These are phyloP conservation scores for Eutolmus rufibarbis DNA, from an alignment of 2,888 invertebrate species.

Conservation along the genomic window DNA sequence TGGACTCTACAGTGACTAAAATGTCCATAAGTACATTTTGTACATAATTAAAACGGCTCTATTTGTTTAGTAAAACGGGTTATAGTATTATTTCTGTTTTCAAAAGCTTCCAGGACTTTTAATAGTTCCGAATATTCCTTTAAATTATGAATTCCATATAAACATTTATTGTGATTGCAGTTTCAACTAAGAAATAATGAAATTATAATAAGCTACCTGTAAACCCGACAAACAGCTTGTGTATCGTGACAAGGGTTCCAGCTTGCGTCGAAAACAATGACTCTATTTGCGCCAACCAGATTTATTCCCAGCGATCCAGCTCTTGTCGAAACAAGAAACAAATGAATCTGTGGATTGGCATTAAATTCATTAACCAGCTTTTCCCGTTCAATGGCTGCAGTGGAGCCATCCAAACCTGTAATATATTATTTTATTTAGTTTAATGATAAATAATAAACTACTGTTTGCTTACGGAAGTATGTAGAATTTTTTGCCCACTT, in stretches of 20 bases:
- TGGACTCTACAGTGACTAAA: no score
- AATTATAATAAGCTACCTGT: conserved; percentile 62
- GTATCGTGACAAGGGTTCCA: conserved; percentile 99
- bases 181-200: no score
- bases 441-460: background rate
- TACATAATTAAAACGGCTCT: no score
- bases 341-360: conserved; percentile 80
- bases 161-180: no score
- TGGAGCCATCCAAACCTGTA: conserved; percentile 91
- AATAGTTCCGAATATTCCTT: no score
- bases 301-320: conserved; percentile 98
- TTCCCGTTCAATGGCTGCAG: conserved; percentile 92
- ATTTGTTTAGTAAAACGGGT: no score
- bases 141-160: no score
- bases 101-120: no score
- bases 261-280: conserved; percentile 96
- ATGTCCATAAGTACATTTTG: no score
- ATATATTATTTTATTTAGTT: background rate
- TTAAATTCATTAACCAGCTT: conserved; percentile 97
- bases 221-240: conserved; percentile 96
- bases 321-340: conserved; percentile 95
- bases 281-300: conserved; percentile 95
- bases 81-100: no score
- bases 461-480: conserved; percentile 82
- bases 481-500: conserved; percentile 86